phyloP scores from a whole-genome alignment of 2,113 vertebrate species.

The Periophthalmus modestus region DNA sequence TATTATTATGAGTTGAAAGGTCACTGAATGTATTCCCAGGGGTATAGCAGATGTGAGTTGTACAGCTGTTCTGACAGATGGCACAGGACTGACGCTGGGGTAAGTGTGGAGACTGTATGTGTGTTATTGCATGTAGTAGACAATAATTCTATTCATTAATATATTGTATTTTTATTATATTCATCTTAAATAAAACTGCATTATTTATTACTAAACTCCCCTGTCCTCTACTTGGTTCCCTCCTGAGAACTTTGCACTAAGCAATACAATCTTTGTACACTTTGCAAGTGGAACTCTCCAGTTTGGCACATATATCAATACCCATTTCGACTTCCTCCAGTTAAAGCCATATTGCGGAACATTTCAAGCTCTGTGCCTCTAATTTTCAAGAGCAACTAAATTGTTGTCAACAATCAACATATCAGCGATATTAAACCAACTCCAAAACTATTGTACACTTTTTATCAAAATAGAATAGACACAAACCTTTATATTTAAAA shows the following conservation, averaged over 20 bases:
- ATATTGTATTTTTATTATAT: no score
- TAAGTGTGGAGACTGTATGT: not conserved
- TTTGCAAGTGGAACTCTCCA: no score
- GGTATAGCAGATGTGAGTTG: conserved; percentile 28
- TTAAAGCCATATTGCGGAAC: not conserved
- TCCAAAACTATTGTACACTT: not conserved
- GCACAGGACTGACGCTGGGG: conserved; percentile 14
- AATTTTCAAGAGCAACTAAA: not conserved
- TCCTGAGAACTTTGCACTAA: no score
- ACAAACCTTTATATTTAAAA: not conserved
- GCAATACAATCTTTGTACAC: no score
- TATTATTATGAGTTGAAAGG: conserved; percentile 17
- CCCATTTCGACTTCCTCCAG: not conserved
- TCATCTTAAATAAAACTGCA: no score
- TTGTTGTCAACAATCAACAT: no score
- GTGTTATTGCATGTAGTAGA: conserved; percentile 1
- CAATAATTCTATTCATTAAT: no score
- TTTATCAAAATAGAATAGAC: not conserved
- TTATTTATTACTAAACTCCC: no score
- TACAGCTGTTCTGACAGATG: conserved; percentile 65
- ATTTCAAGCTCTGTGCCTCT: not conserved
- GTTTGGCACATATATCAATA: not conserved
- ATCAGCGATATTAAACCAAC: not conserved
- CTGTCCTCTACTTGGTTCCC: no score
- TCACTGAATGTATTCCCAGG: conserved; percentile 24